Evolutionary conservation across 2,113 vertebrate species (phyloP).

Genomic region (Notechis scutatus): DNA sequence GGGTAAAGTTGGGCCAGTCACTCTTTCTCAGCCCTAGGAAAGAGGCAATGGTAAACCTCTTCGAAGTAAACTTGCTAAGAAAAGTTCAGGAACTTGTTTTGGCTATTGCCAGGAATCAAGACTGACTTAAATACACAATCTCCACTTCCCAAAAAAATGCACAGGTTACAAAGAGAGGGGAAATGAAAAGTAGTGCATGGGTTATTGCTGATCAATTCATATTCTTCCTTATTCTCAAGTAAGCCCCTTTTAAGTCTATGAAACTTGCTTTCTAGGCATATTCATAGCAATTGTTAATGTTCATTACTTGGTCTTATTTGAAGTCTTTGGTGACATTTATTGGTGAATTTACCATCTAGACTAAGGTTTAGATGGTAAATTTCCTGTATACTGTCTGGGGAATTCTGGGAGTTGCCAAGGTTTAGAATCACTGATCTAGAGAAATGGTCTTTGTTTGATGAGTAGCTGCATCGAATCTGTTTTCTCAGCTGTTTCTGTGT

Average conservation of each 20-base stretch:
- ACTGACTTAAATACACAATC: not conserved
- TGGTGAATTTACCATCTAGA: not conserved
- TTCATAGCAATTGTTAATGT: not conserved
- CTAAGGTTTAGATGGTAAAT: not conserved
- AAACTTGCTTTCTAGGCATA: not conserved
- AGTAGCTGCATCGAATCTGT: not conserved
- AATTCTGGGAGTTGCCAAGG: not conserved
- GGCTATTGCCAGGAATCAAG: not conserved
- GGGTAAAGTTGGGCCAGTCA: not conserved
- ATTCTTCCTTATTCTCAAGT: not conserved
- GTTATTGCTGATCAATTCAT: not conserved
- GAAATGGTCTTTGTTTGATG: not conserved
- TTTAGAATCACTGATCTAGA: not conserved
- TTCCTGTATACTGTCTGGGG: not conserved
- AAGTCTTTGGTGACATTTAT: not conserved
- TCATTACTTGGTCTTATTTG: not conserved
- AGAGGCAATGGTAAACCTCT: not conserved
- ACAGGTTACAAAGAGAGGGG: not conserved
- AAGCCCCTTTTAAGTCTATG: not conserved
- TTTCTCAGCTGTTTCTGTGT: not conserved
- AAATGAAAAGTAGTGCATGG: not conserved
- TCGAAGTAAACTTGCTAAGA: not conserved
- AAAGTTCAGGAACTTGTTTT: not conserved
- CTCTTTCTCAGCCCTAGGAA: not conserved
- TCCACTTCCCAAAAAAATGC: not conserved